Percentiles rank a stretch among this genome's conserved stretches.
These are phyloP conservation scores for Octopus bimaculoides DNA, from an alignment of 1,140 invertebrate genomes.

Conservation along the genomic window DNA sequence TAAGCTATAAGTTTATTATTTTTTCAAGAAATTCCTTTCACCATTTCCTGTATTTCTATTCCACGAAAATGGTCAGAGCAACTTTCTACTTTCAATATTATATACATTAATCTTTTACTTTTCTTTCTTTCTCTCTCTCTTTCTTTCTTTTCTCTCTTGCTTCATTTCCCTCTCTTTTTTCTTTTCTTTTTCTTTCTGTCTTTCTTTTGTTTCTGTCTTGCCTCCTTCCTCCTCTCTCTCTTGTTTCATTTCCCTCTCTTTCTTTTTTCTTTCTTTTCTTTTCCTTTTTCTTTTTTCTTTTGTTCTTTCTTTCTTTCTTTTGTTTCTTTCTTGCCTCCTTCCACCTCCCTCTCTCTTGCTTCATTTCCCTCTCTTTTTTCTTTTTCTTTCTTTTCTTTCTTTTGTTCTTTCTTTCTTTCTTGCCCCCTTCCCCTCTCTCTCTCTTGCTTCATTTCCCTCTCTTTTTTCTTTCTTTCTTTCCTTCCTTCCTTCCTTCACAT, in stretches of 20 bases:
- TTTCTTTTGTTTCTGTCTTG: slow-evolving; percentile 15
- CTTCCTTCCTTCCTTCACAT: neutral
- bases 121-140: neutral
- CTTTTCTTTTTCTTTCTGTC: slow-evolving; percentile 8
- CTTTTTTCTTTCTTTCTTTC: neutral
- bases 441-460: neutral
- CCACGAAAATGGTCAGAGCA: too few species aligned
- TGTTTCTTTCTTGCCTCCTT: neutral
- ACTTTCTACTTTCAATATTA: neutral
- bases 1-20: too few species aligned
- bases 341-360: neutral
- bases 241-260: slow-evolving; percentile 11
- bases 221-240: slow-evolving; percentile 15
- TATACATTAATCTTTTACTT: neutral
- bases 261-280: slow-evolving; percentile 12
- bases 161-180: neutral
- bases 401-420: slow-evolving; percentile 16
- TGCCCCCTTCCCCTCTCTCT: neutral
- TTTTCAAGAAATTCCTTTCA: too few species aligned
- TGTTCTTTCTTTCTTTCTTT: slow-evolving; percentile 8
- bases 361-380: slow-evolving; percentile 6
- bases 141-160: neutral
- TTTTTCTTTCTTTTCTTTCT: slow-evolving; percentile 20
- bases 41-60: too few species aligned
- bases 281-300: neutral